Base-by-base conservation (phyloP, 2,113 vertebrate species). In the Pandion haliaetus region DNA sequence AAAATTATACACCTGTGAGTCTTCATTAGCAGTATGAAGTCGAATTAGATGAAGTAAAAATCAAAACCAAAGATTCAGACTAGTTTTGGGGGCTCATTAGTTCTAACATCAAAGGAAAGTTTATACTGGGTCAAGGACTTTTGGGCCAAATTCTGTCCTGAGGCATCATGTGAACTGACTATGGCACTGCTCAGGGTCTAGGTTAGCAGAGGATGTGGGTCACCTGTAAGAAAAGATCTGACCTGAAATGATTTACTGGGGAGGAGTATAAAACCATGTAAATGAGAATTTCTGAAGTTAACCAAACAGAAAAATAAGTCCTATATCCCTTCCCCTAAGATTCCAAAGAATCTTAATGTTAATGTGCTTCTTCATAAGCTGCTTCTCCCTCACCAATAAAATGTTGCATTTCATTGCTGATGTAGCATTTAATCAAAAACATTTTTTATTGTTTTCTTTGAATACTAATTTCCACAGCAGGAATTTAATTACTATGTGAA, bases 401-500 rank as follows among this genome's bases (percentile, higher is more conserved):
- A 95, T 36, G 29, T 14, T 87, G 70, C 17, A 36, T 55, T 89
- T 95, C 38, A 59, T 72, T 95, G 65, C 67, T 95, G 58, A 93
- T 44, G 65, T 3, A 90, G 52, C 34, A 89, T 76, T 95, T 91
- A 93, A 92, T 82, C 34, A 97, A 89, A 96, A 91, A 0, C 12
- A 52, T 15, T 79, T 70, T 89, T 87, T 54, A 90, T 89, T 94
- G 83, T 95, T 96, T 86, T 86, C 74, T 91, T 94, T 91, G 70
- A 97, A 93, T 62, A 87, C 52, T 57, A 79, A 95, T 95, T 97
- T 93, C 82, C 79, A 93, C 45, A 86, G 65, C 52, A 94, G 47
- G 70, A 83, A 91, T 92, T 97, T 96, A 96, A 96, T 96, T 95
- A 83, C 65, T 85, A 31, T 47, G 63, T 96, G 76, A 92, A 96